Percentiles rank a stretch among this genome's conserved stretches.
These are phyloP conservation scores for Thecocarcelia acutangulata DNA, from an alignment of 2,888 invertebrate species.

Conservation along the genomic window DNA sequence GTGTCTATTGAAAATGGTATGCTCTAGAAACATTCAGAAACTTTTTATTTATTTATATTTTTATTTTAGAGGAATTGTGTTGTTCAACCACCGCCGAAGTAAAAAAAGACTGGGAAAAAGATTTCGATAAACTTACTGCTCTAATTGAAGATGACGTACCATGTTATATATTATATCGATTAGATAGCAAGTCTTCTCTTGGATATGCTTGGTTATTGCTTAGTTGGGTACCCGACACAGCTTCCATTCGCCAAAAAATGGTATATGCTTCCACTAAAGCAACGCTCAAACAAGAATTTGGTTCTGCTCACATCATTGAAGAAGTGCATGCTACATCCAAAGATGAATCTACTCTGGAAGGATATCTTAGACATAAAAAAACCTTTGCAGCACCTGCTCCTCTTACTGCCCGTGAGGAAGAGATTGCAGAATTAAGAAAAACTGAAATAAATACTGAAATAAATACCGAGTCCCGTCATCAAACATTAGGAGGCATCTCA, in stretches of 20 bases:
- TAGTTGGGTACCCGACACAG: slow-evolving; percentile 96
- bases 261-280: slow-evolving; percentile 82
- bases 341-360: slow-evolving; percentile 91
- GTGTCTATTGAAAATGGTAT: slow-evolving; percentile 93
- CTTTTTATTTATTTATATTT: background rate
- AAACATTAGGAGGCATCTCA: slow-evolving; percentile 93
- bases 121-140: slow-evolving; percentile 89
- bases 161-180: slow-evolving; percentile 93
- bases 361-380: slow-evolving; percentile 90
- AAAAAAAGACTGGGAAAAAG: slow-evolving; percentile 91
- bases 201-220: slow-evolving; percentile 96
- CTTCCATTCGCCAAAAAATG: slow-evolving; percentile 86
- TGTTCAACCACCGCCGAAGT: slow-evolving; percentile 86
- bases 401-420: slow-evolving; percentile 93
- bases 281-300: slow-evolving; percentile 97
- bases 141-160: slow-evolving; percentile 91
- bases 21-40: slow-evolving; percentile 36
- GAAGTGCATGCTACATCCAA: slow-evolving; percentile 94
- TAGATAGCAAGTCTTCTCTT: slow-evolving; percentile 89
- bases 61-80: slow-evolving; percentile 86
- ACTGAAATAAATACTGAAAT: slow-evolving; percentile 88
- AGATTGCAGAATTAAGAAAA: slow-evolving; percentile 89
- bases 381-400: slow-evolving; percentile 93
- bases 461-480: slow-evolving; percentile 91
- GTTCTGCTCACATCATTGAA: slow-evolving; percentile 95